These are phyloP conservation scores for Eupleurogrammus muticus DNA, from an alignment of 2,797 vertebrate genomes.

Conservation along the genomic window DNA sequence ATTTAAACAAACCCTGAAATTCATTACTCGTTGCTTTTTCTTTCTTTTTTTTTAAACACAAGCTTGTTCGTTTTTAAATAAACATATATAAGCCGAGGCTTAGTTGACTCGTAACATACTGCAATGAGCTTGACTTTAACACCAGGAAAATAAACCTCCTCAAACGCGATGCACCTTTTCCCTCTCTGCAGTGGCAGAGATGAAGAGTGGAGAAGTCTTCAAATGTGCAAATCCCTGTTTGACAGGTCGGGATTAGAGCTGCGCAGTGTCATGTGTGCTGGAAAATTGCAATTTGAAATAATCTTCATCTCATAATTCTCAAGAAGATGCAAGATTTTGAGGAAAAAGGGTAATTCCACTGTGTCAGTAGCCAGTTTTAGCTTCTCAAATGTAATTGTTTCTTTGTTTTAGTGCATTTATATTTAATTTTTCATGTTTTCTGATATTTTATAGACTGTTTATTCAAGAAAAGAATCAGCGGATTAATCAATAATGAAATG, in stretches of 20 bases:
- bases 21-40: conserved; percentile 2
- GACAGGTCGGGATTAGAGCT: conserved; percentile 34
- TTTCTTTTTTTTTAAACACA: too few species aligned
- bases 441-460: too few species aligned
- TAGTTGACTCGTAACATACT: conserved; percentile 56
- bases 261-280: conserved; percentile 21
- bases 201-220: neutral
- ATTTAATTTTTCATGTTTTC: too few species aligned
- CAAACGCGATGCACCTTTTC: conserved; percentile 46
- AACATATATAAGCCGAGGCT: conserved; percentile 37
- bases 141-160: conserved; percentile 40
- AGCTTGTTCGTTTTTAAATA: conserved; percentile 17
- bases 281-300: conserved; percentile 31
- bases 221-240: conserved; percentile 31
- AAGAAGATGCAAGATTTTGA: too few species aligned
- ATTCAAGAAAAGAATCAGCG: too few species aligned
- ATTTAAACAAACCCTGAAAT: conserved; percentile 3
- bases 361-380: too few species aligned
- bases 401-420: too few species aligned
- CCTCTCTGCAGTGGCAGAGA: conserved; percentile 16
- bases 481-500: too few species aligned
- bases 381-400: neutral
- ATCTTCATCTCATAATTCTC: neutral
- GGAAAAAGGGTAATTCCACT: too few species aligned
- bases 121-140: conserved; percentile 27